Percentiles rank a stretch among this genome's conserved stretches.
Evolutionary conservation across 2,113 vertebrate genomes (phyloP).

Genomic region (Marcusenius ussheri): DNA sequence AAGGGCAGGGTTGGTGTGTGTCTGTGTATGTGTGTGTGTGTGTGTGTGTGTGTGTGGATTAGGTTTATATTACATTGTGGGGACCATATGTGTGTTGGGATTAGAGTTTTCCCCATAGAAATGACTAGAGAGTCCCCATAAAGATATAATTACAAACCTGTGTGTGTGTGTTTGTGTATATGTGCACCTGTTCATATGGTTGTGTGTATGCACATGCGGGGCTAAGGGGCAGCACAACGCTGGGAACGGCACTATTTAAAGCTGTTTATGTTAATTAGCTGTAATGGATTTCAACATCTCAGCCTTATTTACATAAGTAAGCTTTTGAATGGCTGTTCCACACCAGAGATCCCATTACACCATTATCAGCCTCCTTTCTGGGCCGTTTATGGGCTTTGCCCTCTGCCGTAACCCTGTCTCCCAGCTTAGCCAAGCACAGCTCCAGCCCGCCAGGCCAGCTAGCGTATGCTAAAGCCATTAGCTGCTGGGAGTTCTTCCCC

Average conservation of each 20-base stretch:
- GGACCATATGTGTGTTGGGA: too few species aligned
- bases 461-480: slow-evolving; percentile 32
- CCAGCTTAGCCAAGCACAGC: slow-evolving; percentile 6
- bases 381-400: slow-evolving; percentile 51
- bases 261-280: slow-evolving; percentile 75
- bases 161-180: not conserved
- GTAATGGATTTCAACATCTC: slow-evolving; percentile 73
- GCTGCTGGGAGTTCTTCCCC: slow-evolving; percentile 23
- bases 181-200: not conserved
- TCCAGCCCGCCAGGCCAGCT: slow-evolving; percentile 21
- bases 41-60: slow-evolving; percentile 12
- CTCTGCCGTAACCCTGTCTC: slow-evolving; percentile 46
- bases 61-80: too few species aligned
- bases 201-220: slow-evolving; percentile 10
- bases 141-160: too few species aligned
- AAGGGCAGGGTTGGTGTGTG: not conserved
- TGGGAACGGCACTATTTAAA: slow-evolving; percentile 49
- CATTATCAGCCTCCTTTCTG: slow-evolving; percentile 61
- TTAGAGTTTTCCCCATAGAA: too few species aligned
- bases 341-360: slow-evolving; percentile 71
- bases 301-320: slow-evolving; percentile 76
- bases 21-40: not conserved
- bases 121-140: too few species aligned
- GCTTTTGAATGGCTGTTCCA: slow-evolving; percentile 68
- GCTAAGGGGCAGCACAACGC: slow-evolving; percentile 15